Evolutionary conservation across 2,797 vertebrate species (phyloP).

Genomic region (Melanotaenia parkinsoni): DNA sequence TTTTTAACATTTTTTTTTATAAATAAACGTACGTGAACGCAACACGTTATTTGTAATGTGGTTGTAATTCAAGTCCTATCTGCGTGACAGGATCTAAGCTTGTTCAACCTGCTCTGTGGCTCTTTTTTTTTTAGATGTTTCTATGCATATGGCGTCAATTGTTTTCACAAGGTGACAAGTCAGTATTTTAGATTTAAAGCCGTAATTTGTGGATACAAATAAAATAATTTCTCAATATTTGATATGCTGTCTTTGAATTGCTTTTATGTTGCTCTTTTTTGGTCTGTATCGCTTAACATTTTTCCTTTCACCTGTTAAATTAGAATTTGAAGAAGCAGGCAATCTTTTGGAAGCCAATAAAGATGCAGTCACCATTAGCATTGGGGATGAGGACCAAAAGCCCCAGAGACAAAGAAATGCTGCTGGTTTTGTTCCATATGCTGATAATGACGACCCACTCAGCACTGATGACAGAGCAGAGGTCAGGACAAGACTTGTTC

Average conservation of each 20-base stretch:
- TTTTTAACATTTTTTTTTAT: neutral
- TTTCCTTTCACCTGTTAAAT: slow-evolving; percentile 1
- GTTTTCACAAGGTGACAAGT: neutral
- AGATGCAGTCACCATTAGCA: slow-evolving; percentile 87
- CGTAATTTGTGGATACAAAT: neutral
- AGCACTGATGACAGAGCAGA: slow-evolving; percentile 88
- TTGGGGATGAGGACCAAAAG: slow-evolving; percentile 81
- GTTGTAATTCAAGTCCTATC: too few species aligned
- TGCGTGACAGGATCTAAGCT: neutral
- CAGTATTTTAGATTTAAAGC: neutral
- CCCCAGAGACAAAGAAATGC: slow-evolving; percentile 74
- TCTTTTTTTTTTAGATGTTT: neutral
- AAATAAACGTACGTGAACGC: neutral
- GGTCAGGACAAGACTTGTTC: slow-evolving; percentile 71
- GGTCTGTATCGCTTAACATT: neutral
- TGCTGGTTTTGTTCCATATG: slow-evolving; percentile 67
- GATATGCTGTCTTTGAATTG: neutral
- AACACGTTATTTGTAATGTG: neutral
- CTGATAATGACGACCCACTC: slow-evolving; percentile 83
- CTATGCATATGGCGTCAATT: neutral
- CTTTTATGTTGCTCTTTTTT: neutral
- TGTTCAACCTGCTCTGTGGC: neutral
- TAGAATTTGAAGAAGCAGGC: slow-evolving; percentile 91
- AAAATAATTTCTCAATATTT: neutral
- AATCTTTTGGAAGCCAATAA: slow-evolving; percentile 80